phyloP scores from a whole-genome alignment of 2,797 vertebrate genomes.

The Aselliscus stoliczkanus region DNA sequence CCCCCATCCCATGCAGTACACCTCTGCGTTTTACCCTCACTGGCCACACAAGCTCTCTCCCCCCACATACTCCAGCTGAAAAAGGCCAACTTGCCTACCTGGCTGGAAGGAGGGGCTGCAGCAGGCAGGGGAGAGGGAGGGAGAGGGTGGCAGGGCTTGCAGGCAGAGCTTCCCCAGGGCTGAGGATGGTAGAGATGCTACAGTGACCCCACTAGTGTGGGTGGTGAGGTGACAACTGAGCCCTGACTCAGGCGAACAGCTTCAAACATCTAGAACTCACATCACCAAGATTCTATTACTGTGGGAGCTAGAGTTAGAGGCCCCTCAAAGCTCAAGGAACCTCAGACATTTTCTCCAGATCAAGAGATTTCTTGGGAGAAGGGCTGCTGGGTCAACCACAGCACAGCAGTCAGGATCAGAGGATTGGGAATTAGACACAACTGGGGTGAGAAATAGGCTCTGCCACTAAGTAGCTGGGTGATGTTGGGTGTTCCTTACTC shows the following conservation, averaged over 20 bases:
- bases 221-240: background rate
- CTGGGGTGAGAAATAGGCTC: background rate
- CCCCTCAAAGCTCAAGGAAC: background rate
- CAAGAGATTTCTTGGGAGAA: background rate
- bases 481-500: background rate
- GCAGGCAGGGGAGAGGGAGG: background rate
- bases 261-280: background rate
- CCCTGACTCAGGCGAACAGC: background rate
- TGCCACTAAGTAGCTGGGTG: background rate
- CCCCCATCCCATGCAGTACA: background rate
- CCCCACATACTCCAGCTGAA: background rate
- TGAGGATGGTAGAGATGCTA: accelerated
- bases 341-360: background rate
- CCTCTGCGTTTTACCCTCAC: background rate
- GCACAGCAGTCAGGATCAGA: background rate
- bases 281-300: background rate
- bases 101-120: no score
- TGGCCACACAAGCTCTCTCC: background rate
- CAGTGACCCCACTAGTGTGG: background rate
- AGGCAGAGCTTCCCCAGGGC: background rate
- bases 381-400: background rate
- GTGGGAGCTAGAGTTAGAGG: background rate
- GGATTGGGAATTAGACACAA: background rate
- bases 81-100: background rate
- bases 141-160: background rate